Base-by-base conservation (phyloP, 1,140 invertebrate species). In the Physella acuta region DNA sequence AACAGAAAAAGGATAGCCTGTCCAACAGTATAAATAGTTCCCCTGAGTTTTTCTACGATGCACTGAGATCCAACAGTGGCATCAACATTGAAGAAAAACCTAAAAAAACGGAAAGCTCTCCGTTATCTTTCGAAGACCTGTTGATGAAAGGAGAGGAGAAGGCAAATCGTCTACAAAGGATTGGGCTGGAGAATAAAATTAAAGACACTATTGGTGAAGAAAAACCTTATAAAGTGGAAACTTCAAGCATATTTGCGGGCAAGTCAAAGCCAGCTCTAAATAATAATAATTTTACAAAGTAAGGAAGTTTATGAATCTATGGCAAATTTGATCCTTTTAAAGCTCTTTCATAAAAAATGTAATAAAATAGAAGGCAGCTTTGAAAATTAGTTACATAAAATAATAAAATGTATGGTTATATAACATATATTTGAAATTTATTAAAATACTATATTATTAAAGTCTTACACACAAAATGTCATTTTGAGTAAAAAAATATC, bases 221-320 rank as follows among this genome's bases (percentile, higher is more conserved):
- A 34, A 26, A 67, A 44, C 24, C 16, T n/a, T 80, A 80, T 63
- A 77, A 73, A 76, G 77, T 80, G 1, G 73, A 76, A 39, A 67
- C 63, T 31, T 80, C 78, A 0, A 80, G 78, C 71, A 80, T 80
- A n/a, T 63, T 63, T 37, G 49, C 24, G 8, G 66, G 73, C n/a
- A 73, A 69, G 14, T 69, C 70, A 2, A 49, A 30, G 26, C 30
- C 61, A 36, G 36, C 16, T 26, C 16, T 26, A 16, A 51, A 44
- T 11, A 44, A 44, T 44, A 44, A 44, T 44, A 44, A 11, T 44
- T 20, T 11, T 11, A 20, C 20, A 20, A 44, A 20, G 39, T 44
- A n/a, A n/a, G n/a, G n/a, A n/a, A n/a, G n/a, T n/a, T n/a, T n/a
- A n/a, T n/a, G n/a, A n/a, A n/a, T n/a, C n/a, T n/a, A n/a, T n/a